Evolutionary conservation across 1,140 invertebrate species (phyloP).

Genomic region (Augochlora pura): DNA sequence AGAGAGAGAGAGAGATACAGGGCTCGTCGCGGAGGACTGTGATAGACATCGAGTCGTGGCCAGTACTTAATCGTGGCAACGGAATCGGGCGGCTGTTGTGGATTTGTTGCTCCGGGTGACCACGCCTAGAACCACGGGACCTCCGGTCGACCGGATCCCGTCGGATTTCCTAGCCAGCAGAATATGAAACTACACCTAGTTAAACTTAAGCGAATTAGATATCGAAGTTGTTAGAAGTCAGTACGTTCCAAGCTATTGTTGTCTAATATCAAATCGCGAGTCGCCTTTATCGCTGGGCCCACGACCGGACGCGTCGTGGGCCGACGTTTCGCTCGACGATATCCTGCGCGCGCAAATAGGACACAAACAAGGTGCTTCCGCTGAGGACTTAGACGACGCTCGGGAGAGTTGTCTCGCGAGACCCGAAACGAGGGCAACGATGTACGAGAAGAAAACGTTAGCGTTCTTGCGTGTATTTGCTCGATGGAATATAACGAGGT

Average conservation of each 20-base stretch:
- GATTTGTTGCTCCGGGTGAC: slow-evolving; percentile 35
- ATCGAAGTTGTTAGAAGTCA: slow-evolving; percentile 61
- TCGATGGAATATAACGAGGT: background rate
- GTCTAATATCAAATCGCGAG: slow-evolving; percentile 67
- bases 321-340: background rate
- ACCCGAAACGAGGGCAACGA: slow-evolving; percentile 20
- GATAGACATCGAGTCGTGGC: slow-evolving; percentile 48
- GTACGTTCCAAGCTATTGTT: slow-evolving; percentile 63
- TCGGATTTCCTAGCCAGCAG: slow-evolving; percentile 34
- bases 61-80: slow-evolving; percentile 54
- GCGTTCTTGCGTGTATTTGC: slow-evolving; percentile 8
- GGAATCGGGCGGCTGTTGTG: slow-evolving; percentile 23
- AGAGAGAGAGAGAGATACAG: no score
- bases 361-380: slow-evolving; percentile 51
- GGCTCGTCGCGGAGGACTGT: slow-evolving; percentile 32
- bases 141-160: slow-evolving; percentile 12
- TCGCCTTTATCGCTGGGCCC: slow-evolving; percentile 42
- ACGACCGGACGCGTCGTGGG: background rate
- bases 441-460: background rate
- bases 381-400: background rate
- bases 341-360: slow-evolving; percentile 15
- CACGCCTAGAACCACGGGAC: background rate
- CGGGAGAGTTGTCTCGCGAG: slow-evolving; percentile 24
- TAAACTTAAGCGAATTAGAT: slow-evolving; percentile 67
- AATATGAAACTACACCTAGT: slow-evolving; percentile 56